These are phyloP conservation scores for Agrochola macilenta DNA, from an alignment of 2,888 invertebrate genomes.

Conservation along the genomic window DNA sequence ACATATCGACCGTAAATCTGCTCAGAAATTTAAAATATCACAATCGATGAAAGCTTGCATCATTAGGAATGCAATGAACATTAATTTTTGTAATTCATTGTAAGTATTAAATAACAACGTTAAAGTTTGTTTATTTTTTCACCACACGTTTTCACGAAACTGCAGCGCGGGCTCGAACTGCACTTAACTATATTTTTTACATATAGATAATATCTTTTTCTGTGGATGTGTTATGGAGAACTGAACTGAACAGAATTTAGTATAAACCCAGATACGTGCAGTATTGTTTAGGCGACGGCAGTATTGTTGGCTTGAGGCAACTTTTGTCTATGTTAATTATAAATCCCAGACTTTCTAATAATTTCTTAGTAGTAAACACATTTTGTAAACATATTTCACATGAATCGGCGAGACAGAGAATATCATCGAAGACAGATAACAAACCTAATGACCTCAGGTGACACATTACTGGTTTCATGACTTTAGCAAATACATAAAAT, in stretches of 20 bases:
- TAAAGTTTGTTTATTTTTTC: no score
- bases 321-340: conserved; percentile 59
- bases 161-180: no score
- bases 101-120: no score
- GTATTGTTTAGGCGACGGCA: conserved; percentile 12
- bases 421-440: conserved; percentile 52
- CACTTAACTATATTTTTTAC: no score
- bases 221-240: no score
- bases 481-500: conserved; percentile 1
- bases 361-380: background rate
- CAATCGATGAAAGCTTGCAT: no score
- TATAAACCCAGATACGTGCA: conserved; percentile 52
- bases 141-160: no score
- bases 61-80: no score
- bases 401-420: conserved; percentile 20
- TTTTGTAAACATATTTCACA: conserved; percentile 29
- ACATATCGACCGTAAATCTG: no score
- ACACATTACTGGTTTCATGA: conserved; percentile 10
- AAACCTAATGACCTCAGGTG: background rate
- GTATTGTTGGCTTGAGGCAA: conserved; percentile 29
- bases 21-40: no score
- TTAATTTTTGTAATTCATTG: no score
- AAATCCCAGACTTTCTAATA: conserved; percentile 45
- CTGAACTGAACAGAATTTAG: conserved; percentile 37
- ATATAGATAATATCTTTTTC: no score